Base-by-base conservation (phyloP, 2,113 vertebrate species). In the Phoxinus phoxinus region DNA sequence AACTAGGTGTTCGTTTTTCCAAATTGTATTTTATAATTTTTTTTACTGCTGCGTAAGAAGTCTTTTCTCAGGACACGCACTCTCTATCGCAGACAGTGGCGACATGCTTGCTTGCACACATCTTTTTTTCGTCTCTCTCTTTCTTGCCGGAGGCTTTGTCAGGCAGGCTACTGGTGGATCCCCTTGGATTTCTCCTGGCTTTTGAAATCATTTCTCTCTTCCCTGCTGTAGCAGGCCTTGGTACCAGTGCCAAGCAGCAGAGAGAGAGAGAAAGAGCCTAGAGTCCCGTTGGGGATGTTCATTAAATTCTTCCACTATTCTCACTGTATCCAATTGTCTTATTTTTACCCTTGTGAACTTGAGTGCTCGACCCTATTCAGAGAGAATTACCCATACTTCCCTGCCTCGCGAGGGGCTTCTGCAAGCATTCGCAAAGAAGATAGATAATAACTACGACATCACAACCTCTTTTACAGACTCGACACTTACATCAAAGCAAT, bases 291-390 rank as follows among this genome's bases (percentile, higher is more conserved):
- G 91, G 90, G 92, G 90, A 91, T 92, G 91, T 93, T 94, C 92
- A 94, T 94, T 94, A 93, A 92, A 93, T 90, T 91, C 91, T 89
- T 91, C 87, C 91, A 90, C 84, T 91, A 84, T 84, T 85, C 69
- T 79, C 56, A 48, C 85, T 83, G 85, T 87, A 78, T 82, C 51
- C 85, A 89, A 86, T 91, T 89, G 90, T 92, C 88, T 91, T 90
- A 86, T 88, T 83, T n/a, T 93, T 89, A 87, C 89, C 86, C 86
- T 78, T 83, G 88, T 91, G 90, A 93, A 92, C 91, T 83, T 11
- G n/a, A 51, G 44, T 25, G 37, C 83, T 81, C 19, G 23, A 74
- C 69, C 44, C 46, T 37, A 11, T 81, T 67, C 71, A 37, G 81
- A 75, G 86, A 81, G 71, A 85, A 86, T 78, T 79, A 85, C 91